Evolutionary conservation across 2,113 vertebrate genomes (phyloP), one percentile per base, ranked within the genome.

Genomic region (Melanotaenia duboulayi): DNA sequence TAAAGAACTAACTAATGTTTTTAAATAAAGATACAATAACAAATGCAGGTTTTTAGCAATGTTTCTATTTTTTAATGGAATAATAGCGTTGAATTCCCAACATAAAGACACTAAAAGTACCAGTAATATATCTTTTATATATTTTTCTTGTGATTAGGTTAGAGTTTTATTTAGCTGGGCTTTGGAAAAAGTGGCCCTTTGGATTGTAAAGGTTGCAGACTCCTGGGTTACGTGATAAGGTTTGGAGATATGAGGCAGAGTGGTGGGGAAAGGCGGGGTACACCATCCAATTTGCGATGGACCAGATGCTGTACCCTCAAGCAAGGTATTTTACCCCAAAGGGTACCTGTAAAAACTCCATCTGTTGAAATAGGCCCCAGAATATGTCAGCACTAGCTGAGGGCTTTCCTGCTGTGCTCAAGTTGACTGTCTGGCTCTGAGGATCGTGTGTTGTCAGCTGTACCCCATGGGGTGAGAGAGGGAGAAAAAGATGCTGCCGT

Each of bases 261-360:
- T 16, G 66, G 51, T 35, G 35, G 23, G 62, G 49, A 58, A n/a
- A 32, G 71, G 78, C 16, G 12, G 78, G 78, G 73, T 71, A 78
- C 59, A 73, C 65, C 51, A 77, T 84, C 86, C 87, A 89, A 92
- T 93, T 92, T 92, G 88, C 83, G 90, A 81, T 63, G 75, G 85
- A 89, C 90, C 92, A 93, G 90, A 90, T 94, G 91, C 85, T 76
- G 61, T 82, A 74, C 90, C 93, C 92, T 91, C 83, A 66, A 93
- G 92, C 89, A 19, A 89, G 75, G 85, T 85, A 89, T 88, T 92
- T 90, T 89, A 92, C 78, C 87, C 87, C 90, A 91, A 92, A 90
- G 83, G 58, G 76, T 90, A 90, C 89, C 87, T 89, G 91, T 90
- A 88, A 93, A 93, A 92, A 83, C 75, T 87, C 92, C 90, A 92